Base-by-base conservation (phyloP, 2,797 vertebrate species). In the Gallinago nigripennis region DNA sequence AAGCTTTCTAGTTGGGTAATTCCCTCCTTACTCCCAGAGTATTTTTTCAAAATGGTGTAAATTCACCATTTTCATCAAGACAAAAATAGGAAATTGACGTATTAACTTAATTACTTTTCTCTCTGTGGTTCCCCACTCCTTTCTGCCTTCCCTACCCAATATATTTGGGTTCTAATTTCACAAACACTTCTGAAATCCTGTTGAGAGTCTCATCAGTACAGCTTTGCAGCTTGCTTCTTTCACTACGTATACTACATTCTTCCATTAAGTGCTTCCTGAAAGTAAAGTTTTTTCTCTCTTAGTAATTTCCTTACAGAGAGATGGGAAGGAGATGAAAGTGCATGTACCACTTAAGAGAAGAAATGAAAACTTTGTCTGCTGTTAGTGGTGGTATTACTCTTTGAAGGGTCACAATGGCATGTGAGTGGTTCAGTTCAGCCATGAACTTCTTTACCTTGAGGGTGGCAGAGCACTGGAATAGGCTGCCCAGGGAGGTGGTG, bases 181-280 rank as follows among this genome's bases (percentile, higher is more conserved):
- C 33, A 43, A 17, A 31, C 12, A 5, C 11, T 75, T 82, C 30
- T 50, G 21, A 57, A 6, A 57, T 31, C 6, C 64, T 24, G 8
- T 27, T 76, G 19, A 68, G 11, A 71, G 5, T 54, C 11, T 39
- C 28, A 41, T 37, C 58, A n/a, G 21, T 53, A 51, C 11, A 68
- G 12, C 37, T 53, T 43, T 60, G 31, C 60, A 75, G 24, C 12
- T 86, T 68, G 23, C 39, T 82, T 79, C 48, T 90, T 82, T 66
- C 69, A 50, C 14, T 66, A 11, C 0, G 1, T 57, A 51, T 30
- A 20, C 0, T 0, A 43, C 11, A 33, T 53, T 82, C 20, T 66
- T 80, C 27, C 18, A 24, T 58, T 61, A 90, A 80, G 11, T 24
- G 7, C 8, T 58, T 81, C 16, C 41, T 43, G 37, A 70, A 77